Percentiles rank a stretch among this genome's conserved stretches.
Evolutionary conservation across 2,113 vertebrate species (phyloP).

Genomic region (Suricata suricatta): DNA sequence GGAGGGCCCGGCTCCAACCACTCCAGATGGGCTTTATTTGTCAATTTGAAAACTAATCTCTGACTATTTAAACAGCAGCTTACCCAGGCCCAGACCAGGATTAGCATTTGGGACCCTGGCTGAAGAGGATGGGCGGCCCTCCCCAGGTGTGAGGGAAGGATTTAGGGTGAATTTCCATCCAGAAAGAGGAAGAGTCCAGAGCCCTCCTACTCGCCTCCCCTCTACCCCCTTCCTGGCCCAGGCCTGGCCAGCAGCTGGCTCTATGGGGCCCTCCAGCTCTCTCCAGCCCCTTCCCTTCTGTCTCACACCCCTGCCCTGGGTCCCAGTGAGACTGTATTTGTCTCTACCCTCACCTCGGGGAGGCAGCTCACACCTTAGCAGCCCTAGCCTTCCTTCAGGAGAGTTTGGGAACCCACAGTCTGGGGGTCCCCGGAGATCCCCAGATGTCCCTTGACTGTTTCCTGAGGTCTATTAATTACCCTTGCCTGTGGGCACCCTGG

Average conservation of each 20-base stretch:
- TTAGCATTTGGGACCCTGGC: constrained; percentile 72
- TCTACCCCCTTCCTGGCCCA: no score
- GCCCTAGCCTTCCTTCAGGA: no score
- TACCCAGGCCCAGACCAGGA: constrained; percentile 64
- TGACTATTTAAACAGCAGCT: constrained; percentile 71
- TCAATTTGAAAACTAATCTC: constrained; percentile 69
- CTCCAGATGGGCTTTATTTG: constrained; percentile 74
- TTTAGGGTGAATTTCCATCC: constrained; percentile 59
- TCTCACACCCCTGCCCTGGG: not conserved
- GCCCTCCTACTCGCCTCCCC: not conserved
- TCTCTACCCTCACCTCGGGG: not conserved
- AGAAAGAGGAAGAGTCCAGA: not conserved
- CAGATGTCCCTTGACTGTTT: not conserved
- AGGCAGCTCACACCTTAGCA: not conserved
- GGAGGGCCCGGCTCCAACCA: constrained; percentile 40
- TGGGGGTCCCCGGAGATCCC: not conserved
- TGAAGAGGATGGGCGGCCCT: constrained; percentile 62
- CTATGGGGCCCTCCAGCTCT: not conserved
- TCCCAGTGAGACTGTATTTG: not conserved
- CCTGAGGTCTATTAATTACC: not conserved
- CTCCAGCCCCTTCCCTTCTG: fast-evolving
- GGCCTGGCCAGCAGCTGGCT: not conserved
- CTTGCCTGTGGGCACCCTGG: not conserved
- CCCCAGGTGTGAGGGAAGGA: constrained; percentile 47
- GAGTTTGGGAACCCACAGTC: not conserved